Base-by-base conservation (phyloP, 1,140 invertebrate species). In the Ceratoteleas bidentatus region DNA sequence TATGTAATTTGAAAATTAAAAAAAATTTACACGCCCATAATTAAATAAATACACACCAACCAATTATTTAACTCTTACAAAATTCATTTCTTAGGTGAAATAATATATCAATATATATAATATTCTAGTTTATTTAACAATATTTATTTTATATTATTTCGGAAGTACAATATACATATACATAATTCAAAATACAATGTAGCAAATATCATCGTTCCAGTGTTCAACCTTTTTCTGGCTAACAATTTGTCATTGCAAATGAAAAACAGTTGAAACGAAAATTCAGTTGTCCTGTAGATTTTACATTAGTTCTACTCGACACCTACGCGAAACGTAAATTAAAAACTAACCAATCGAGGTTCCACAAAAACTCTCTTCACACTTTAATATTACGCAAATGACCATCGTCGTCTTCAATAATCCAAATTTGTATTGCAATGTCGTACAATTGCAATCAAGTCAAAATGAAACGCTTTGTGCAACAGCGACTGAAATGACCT, bases 51-150 rank as follows among this genome's bases (percentile, higher is more conserved):
- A n/a, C n/a, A n/a, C n/a, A n/a, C n/a, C n/a, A n/a, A n/a, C n/a
- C n/a, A n/a, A n/a, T n/a, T n/a, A n/a, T n/a, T n/a, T n/a, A n/a
- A n/a, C n/a, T n/a, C n/a, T n/a, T n/a, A n/a, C n/a, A n/a, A n/a
- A n/a, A n/a, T n/a, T n/a, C n/a, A n/a, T n/a, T n/a, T n/a, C n/a
- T n/a, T n/a, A n/a, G n/a, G n/a, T n/a, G 32, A 34, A 32, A 34
- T 36, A 50, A 50, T 36, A 43, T 53, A 56, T 2, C 34, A 36
- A 50, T 47, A 33, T 8, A 2, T 49, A 6, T 52, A n/a, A 52
- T 62, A 47, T 76, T 64, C 52, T 78, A 69, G 58, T 64, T 69
- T 78, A 65, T 70, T 64, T 69, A 70, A 78, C 65, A 78, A 78
- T 78, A 70, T 78, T 78, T 78, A 78, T 78, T 78, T 64, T 33